Evolutionary conservation across 64 coral and sea anemone genomes (phyloP), one percentile per base, ranked within the genome.

Genomic region (Montipora sp.): DNA sequence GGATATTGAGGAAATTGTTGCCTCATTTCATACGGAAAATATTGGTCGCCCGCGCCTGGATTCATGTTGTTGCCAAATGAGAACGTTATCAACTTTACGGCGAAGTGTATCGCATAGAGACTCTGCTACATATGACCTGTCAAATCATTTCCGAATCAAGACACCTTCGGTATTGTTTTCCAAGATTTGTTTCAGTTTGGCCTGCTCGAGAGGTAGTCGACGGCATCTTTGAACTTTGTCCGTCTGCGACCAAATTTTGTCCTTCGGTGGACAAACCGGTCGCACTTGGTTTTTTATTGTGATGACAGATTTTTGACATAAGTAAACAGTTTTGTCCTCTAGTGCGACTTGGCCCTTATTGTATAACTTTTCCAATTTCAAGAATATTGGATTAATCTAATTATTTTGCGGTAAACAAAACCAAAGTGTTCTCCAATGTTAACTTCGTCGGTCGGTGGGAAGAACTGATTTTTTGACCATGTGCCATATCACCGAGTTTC

Each of bases 241-340:
- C 47, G 77, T 7, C 77, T 9, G 77, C 49, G 48, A 79, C 77
- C 77, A 79, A 79, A 51, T 79, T 79, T 79, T 79, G 77, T 79
- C 77, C 77, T 51, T 79, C 18, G 49, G 77, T 87, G 67, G 74
- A 87, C 69, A 87, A 87, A 75, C 84, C 84, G 84, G 66, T 87
- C 66, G 84, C 84, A 87, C 84, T 87, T 87, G 68, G 84, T 87
- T 87, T 87, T 87, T 87, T 1, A 87, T 87, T 87, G 84, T 75
- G 84, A 87, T 87, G 72, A 87, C 66, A 87, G 84, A 73, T 87
- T 87, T 87, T 79, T 79, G 77, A 79, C 77, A 79, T 79, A 55
- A 79, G 43, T 79, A 79, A 79, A 79, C 48, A 79, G 77, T 79
- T 79, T 75, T 75, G 72, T 75, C 72, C 72, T 75, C 72, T 75